Base-by-base conservation (phyloP, 2,113 vertebrate species). In the Oryzias woworae region DNA sequence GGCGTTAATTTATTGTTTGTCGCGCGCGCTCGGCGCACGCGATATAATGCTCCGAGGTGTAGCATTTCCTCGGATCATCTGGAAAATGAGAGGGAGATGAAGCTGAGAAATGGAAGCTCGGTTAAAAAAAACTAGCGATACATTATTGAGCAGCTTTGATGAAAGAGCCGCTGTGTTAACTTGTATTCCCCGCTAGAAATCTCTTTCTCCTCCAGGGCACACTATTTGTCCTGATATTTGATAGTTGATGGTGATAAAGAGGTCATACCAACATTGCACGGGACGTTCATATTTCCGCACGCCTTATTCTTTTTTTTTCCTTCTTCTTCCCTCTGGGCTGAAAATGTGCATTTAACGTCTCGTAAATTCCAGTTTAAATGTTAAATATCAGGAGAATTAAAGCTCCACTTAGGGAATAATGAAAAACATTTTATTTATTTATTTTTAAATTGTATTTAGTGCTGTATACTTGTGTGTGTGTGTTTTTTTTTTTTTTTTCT, bases 191-290 rank as follows among this genome's bases (percentile, higher is more conserved):
- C 67, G 18, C 74, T 82, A 80, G 74, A 71, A 77, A 22, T 73
- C 58, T 69, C 53, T 47, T 50, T 53, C 66, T 68, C 70, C 76
- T 58, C 69, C 67, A 14, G 84, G 81, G 75, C 77, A 85, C 76
- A 75, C 81, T 80, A 64, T 89, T 87, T 79, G 62, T 65, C 74
- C 71, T 82, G 77, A 83, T 76, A 82, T 87, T 80, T 82, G 83
- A 80, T 81, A 84, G 84, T 87, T 87, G 82, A 86, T 80, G 67
- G 66, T 76, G 80, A 89, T 78, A 87, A 87, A 83, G 81, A 82
- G 81, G 83, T 84, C 78, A 81, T 82, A 84, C 68, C 75, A 81
- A 80, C 76, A 50, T 82, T 53, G 77, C 81, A 66, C 60, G 79
- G 69, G 69, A 78, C 82, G 72, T 72, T 82, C 58, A 81, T 82